Evolutionary conservation across 2,797 vertebrate genomes (phyloP).

Genomic region (Anguilla marmorata): DNA sequence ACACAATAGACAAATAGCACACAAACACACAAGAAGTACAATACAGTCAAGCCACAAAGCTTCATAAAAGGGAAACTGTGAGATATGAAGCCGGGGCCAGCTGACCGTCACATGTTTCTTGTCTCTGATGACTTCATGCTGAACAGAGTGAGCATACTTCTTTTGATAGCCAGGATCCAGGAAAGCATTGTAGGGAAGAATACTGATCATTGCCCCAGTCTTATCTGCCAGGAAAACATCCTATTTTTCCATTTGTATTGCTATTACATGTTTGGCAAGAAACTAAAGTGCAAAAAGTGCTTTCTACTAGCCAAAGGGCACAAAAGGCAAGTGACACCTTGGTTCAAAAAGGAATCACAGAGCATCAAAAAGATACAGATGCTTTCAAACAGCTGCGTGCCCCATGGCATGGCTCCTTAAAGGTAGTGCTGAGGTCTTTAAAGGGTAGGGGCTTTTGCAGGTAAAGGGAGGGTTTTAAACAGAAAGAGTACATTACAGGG

Average conservation of each 20-base stretch:
- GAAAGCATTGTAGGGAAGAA: neutral
- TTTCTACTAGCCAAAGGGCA: neutral
- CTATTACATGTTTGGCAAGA: neutral
- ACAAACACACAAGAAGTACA: no score
- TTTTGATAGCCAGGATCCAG: neutral
- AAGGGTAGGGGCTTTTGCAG: neutral
- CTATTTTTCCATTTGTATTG: neutral
- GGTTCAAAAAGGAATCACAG: neutral
- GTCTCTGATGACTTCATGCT: neutral
- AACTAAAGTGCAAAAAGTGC: neutral
- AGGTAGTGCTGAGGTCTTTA: neutral
- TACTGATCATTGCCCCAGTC: neutral
- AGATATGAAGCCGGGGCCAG: neutral
- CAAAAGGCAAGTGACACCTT: neutral
- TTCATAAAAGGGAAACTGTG: neutral
- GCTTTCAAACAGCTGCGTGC: neutral
- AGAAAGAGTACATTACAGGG: neutral
- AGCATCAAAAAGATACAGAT: neutral
- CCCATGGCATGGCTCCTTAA: neutral
- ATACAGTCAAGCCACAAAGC: neutral
- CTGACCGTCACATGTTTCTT: neutral
- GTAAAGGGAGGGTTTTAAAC: neutral
- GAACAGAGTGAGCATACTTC: neutral
- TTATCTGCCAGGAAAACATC: neutral
- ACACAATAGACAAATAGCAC: no score